These are phyloP conservation scores for Gallinago solitaria DNA, from an alignment of 2,797 vertebrate genomes.

Conservation along the genomic window DNA sequence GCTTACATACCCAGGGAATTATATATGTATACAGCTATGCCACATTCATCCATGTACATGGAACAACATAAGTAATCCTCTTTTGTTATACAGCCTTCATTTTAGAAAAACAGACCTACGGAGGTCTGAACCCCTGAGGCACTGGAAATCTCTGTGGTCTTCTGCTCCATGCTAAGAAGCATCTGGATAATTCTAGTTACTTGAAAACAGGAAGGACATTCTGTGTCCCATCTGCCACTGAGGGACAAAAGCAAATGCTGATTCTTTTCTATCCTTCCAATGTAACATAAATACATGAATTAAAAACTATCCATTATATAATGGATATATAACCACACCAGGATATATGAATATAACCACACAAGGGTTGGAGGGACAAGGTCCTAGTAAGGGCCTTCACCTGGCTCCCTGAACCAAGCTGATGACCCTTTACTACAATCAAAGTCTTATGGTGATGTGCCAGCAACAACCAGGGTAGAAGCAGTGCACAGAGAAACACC, in stretches of 20 bases:
- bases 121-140: background rate
- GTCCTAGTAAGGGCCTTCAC: too few relatives aligned
- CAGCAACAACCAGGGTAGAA: too few relatives aligned
- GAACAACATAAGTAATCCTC: background rate
- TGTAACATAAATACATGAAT: fast-evolving
- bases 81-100: background rate
- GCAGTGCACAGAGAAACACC: too few relatives aligned
- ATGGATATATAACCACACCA: too few relatives aligned
- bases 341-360: too few relatives aligned
- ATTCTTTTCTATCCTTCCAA: background rate
- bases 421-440: too few relatives aligned
- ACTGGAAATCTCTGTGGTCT: background rate
- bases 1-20: background rate
- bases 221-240: background rate
- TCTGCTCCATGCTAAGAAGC: background rate
- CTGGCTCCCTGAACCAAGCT: too few relatives aligned
- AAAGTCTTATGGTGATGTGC: too few relatives aligned
- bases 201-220: background rate
- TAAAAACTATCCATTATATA: background rate
- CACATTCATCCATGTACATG: background rate
- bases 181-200: background rate
- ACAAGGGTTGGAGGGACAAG: too few relatives aligned
- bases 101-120: background rate
- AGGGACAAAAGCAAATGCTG: background rate
- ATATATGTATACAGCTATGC: background rate